phyloP scores from a whole-genome alignment of 92 coral and sea anemone species.

The Porites evermanni region DNA sequence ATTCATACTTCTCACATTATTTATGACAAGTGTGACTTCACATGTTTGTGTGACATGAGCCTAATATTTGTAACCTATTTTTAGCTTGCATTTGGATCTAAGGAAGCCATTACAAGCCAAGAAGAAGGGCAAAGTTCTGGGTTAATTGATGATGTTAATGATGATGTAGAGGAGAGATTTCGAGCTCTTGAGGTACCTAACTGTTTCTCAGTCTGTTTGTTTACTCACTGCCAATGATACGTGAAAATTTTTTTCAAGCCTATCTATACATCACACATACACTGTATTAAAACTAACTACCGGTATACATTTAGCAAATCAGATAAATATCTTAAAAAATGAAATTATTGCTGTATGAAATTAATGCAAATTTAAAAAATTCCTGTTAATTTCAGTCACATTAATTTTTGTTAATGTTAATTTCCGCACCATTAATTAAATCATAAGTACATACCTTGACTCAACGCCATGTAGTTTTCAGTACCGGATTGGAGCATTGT shows the following conservation, averaged over 20 bases:
- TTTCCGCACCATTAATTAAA: neutral
- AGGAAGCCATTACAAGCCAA: conserved; percentile 76
- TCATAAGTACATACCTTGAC: conserved; percentile 81
- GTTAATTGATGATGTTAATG: conserved; percentile 65
- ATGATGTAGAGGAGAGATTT: conserved; percentile 63
- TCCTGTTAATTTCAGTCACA: too few species aligned
- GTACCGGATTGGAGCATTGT: conserved; percentile 93
- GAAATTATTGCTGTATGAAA: too few species aligned
- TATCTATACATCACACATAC: too few species aligned
- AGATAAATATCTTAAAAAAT: too few species aligned
- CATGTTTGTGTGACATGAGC: neutral
- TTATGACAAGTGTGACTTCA: too few species aligned
- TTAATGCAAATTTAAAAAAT: too few species aligned
- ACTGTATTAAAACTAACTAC: too few species aligned
- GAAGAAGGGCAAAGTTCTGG: conserved; percentile 70
- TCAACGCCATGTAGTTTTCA: conserved; percentile 87
- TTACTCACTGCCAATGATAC: too few species aligned
- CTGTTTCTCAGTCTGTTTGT: too few species aligned
- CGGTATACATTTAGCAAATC: too few species aligned
- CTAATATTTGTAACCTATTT: neutral
- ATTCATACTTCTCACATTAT: too few species aligned
- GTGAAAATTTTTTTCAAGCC: neutral
- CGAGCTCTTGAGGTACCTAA: conserved; percentile 76
- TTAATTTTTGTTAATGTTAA: too few species aligned
- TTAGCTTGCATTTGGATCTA: conserved; percentile 90